A percentile compares a stretch with the other conserved stretches of the same genome.
Evolutionary conservation across 2,797 vertebrate genomes (phyloP).

Genomic region (Tapera naevia): DNA sequence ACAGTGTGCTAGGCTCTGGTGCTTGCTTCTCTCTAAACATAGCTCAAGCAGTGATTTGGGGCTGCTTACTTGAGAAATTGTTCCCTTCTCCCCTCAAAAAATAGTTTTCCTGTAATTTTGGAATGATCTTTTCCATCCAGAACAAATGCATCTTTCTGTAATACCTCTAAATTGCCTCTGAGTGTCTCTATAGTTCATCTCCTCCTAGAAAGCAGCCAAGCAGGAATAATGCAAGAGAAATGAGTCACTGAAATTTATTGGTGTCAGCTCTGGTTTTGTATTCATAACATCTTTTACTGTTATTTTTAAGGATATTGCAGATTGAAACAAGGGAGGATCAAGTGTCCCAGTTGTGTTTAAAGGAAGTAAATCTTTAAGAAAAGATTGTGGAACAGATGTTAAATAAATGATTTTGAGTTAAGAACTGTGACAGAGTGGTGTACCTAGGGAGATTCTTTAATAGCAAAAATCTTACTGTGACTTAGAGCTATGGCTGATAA

Average conservation of each 20-base stretch:
- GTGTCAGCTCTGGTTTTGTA: constrained; percentile 69
- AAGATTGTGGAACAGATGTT: constrained; percentile 70
- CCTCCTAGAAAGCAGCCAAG: constrained; percentile 22
- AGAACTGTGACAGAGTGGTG: constrained; percentile 39
- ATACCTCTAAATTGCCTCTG: constrained; percentile 64
- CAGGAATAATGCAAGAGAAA: constrained; percentile 56
- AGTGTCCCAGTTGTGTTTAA: constrained; percentile 69
- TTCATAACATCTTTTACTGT: constrained; percentile 71
- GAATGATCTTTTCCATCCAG: not conserved
- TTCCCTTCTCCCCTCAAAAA: accelerated
- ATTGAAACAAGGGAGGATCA: constrained; percentile 75
- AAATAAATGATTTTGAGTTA: constrained; percentile 70
- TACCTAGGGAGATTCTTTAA: constrained; percentile 43
- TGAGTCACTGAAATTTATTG: constrained; percentile 74
- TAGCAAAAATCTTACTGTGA: constrained; percentile 31
- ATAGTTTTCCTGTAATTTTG: not conserved
- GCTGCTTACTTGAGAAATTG: not conserved
- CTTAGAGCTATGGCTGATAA: constrained; percentile 18
- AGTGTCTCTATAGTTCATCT: constrained; percentile 72
- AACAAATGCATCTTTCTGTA: constrained; percentile 31
- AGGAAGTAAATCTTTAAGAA: constrained; percentile 75
- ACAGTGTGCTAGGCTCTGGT: not conserved
- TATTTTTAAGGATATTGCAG: constrained; percentile 72
- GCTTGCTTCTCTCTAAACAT: not conserved
- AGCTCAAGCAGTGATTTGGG: not conserved